phyloP scores from a whole-genome alignment of 2,113 vertebrate genomes.

The Rhinolophus ferrumequinum region DNA sequence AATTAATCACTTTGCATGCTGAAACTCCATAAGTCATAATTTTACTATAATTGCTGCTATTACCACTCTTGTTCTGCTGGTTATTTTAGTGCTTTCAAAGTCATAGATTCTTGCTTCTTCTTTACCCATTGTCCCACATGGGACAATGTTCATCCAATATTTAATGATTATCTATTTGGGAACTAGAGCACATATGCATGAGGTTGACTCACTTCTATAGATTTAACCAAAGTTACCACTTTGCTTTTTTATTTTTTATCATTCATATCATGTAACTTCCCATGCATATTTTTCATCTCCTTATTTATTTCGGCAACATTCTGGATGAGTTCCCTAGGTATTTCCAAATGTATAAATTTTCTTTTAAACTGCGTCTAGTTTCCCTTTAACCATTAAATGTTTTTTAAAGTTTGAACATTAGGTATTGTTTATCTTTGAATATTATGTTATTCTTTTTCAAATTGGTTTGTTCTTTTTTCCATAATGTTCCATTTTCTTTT shows the following conservation, averaged over 20 bases:
- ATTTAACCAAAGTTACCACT: not conserved
- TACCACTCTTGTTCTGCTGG: not conserved
- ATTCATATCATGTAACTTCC: not conserved
- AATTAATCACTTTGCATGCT: not conserved
- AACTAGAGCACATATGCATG: not conserved
- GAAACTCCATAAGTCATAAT: not conserved
- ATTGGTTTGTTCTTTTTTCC: not conserved
- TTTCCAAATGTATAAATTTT: not conserved
- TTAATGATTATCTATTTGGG: not conserved
- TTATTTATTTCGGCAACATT: not conserved
- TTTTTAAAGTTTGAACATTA: not conserved
- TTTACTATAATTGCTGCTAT: not conserved
- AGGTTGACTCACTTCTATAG: not conserved
- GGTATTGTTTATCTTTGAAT: not conserved
- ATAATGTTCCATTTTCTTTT: not conserved
- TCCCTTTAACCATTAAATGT: not conserved
- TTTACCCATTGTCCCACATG: not conserved
- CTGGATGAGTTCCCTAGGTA: not conserved
- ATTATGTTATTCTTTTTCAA: not conserved
- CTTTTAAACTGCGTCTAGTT: not conserved
- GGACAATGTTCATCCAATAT: not conserved
- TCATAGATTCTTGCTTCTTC: not conserved
- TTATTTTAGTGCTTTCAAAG: not conserved
- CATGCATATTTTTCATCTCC: not conserved
- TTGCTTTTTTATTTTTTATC: not conserved